Evolutionary conservation across 2,797 vertebrate species (phyloP), one percentile per base, ranked within the genome.

Genomic region (Myotis pilosus): DNA sequence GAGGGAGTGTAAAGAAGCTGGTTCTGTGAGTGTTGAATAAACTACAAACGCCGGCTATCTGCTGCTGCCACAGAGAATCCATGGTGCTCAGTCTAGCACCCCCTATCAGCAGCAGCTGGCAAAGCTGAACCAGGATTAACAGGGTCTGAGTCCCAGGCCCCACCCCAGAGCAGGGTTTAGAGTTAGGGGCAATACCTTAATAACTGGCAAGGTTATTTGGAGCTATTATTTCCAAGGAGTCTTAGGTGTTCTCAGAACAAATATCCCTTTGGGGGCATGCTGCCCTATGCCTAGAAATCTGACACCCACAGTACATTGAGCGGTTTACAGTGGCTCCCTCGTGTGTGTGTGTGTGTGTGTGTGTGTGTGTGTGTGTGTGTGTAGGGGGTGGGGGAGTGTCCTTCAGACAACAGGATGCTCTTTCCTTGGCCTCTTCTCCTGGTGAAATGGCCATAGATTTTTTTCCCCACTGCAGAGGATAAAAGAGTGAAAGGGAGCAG

Each of bases 221-320:
- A 81, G 62, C 78, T 97, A 53, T 95, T 97, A 91, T 95, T 96
- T 97, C 94, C 96, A 97, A 97, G 72, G 64, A 90, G 93, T 92
- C 71, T 81, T 92, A 15, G 28, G 23, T 89, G 83, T 76, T 87
- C 93, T 87, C 92, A 91, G 82, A 95, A 96, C 78, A 97, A 97
- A 96, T 95, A 96, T 95, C 82, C 69, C 87, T 94, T 97, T 96
- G 68, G 92, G 93, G 94, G 53, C 87, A 97, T 86, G 96, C 89
- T 95, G 66, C 30, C 69, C 88, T 96, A 96, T 97, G 94, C 96
- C 72, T 96, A 76, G 93, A 82, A 93, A 80, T 60, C 69, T 85
- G 44, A 75, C 22, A 53, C 12, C 1, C 5, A 51, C 53, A 94
- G 33, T 36, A 83, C 80, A 68, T 22, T 96, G 94, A 96, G 69